Percentiles rank a stretch among this genome's conserved stretches.
phyloP scores from a whole-genome alignment of 2,797 vertebrate species.

The Scleropages formosus region DNA sequence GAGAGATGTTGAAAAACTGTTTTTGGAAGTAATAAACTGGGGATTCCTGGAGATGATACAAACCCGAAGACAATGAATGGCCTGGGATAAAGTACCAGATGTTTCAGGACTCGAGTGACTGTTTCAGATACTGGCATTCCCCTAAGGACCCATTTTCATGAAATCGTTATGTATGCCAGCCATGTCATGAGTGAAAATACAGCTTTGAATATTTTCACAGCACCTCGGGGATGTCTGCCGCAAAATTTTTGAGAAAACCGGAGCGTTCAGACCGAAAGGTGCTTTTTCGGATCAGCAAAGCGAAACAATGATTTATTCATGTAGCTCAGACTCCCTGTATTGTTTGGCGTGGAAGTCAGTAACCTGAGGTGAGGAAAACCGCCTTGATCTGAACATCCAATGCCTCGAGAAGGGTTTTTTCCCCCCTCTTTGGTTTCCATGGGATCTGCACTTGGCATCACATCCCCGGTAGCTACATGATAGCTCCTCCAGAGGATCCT shows the following conservation, averaged over 20 bases:
- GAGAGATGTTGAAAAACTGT: too few species aligned
- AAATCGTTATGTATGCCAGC: too few species aligned
- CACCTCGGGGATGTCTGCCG: background rate
- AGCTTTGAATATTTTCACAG: background rate
- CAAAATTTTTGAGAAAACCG: background rate
- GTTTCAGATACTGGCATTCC: too few species aligned
- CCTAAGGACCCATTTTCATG: too few species aligned
- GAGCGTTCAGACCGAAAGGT: background rate
- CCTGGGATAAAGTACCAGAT: too few species aligned
- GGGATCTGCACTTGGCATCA: background rate
- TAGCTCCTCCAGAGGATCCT: slow-evolving; percentile 5
- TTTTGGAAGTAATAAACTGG: too few species aligned
- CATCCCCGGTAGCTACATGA: background rate
- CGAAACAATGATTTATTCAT: slow-evolving; percentile 5
- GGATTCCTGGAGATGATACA: too few species aligned
- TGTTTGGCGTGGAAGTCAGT: slow-evolving; percentile 1
- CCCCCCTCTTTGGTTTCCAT: too few species aligned
- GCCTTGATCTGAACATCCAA: too few species aligned
- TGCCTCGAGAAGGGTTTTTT: background rate
- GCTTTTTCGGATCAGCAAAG: background rate
- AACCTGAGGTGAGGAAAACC: background rate
- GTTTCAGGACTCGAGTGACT: too few species aligned
- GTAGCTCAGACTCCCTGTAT: background rate
- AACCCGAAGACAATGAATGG: too few species aligned
- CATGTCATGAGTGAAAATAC: background rate